Conservation (phyloP, 2,113 vertebrate species). For the Litocranius walleri region DNA sequence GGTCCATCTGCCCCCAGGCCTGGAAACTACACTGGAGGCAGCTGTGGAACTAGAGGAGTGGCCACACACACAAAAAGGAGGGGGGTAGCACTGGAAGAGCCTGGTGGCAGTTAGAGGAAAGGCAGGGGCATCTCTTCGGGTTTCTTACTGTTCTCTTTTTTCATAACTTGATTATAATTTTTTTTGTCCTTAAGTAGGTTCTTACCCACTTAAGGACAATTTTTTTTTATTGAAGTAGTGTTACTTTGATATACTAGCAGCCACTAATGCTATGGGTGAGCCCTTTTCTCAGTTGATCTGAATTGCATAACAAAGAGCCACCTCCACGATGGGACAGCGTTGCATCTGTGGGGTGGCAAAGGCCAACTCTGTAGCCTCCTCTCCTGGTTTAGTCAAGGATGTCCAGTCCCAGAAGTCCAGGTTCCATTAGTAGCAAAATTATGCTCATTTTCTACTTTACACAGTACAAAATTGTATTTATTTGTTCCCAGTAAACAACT, state of each 20-base stretch:
- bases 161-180: neutral
- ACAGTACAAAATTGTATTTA: neutral
- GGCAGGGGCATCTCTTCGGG: neutral
- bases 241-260: neutral
- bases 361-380: neutral
- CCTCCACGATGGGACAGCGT: neutral
- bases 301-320: neutral
- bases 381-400: neutral
- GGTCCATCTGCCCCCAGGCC: neutral
- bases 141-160: neutral
- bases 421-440: neutral
- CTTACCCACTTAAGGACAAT: neutral
- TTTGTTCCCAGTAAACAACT: neutral
- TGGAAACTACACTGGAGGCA: neutral
- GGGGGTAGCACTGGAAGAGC: neutral
- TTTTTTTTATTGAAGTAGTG: neutral
- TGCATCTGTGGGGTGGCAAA: neutral
- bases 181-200: neutral
- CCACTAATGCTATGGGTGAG: neutral
- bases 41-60: neutral
- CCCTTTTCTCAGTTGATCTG: neutral
- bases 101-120: neutral
- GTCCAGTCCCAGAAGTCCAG: neutral
- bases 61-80: neutral
- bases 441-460: neutral